Evolutionary conservation across 2,113 vertebrate species (phyloP).

Genomic region (Rhineura floridana): DNA sequence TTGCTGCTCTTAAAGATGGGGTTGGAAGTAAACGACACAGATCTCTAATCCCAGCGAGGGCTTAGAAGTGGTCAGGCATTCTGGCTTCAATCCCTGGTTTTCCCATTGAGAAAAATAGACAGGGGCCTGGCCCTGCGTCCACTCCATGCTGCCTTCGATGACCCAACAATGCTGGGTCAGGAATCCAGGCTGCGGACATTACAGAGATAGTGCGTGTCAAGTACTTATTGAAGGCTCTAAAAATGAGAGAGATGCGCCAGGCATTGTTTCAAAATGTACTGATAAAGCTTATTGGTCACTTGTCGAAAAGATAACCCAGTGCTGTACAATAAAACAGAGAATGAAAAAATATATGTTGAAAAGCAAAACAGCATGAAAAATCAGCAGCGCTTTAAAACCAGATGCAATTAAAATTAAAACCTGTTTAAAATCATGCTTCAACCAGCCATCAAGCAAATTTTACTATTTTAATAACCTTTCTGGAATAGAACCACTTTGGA

Average conservation of each 20-base stretch:
- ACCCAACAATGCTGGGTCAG: not conserved
- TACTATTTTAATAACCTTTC: not conserved
- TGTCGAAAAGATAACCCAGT: not conserved
- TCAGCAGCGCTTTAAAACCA: not conserved
- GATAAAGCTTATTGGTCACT: not conserved
- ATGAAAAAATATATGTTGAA: not conserved
- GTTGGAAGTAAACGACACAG: conserved; percentile 77
- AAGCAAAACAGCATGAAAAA: not conserved
- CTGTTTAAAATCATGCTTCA: not conserved
- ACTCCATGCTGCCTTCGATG: not conserved
- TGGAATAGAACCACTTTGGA: not conserved
- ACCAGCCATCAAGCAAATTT: not conserved
- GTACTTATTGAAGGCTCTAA: not conserved
- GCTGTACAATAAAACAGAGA: not conserved
- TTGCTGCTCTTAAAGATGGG: conserved; percentile 76
- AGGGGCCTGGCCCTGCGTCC: not conserved
- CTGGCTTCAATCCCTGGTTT: conserved; percentile 27
- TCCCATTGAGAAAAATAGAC: not conserved
- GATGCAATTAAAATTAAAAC: not conserved
- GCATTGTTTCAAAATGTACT: not conserved
- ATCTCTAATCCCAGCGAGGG: conserved; percentile 66
- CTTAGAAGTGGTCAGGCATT: conserved; percentile 58
- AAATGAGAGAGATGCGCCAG: not conserved
- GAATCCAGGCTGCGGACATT: too few species aligned
- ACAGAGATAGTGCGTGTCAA: not conserved